phyloP scores from a whole-genome alignment of 2,113 vertebrate species.

The Gymnogyps californianus region DNA sequence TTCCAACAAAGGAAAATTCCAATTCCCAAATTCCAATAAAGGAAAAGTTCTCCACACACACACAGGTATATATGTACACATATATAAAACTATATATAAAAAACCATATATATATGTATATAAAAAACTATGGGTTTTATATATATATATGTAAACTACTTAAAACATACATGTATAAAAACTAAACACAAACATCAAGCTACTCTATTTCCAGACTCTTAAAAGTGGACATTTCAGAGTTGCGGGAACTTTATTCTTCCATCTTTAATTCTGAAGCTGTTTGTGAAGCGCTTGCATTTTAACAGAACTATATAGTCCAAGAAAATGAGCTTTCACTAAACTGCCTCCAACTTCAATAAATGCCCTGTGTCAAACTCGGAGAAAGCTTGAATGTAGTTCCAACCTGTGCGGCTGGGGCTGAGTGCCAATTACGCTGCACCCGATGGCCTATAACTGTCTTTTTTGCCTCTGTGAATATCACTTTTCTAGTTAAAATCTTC shows the following conservation, averaged over 20 bases:
- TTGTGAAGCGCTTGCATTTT: neutral
- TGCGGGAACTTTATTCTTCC: neutral
- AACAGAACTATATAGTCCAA: neutral
- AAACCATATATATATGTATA: neutral
- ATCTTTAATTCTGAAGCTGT: neutral
- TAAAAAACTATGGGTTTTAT: neutral
- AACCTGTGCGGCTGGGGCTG: neutral
- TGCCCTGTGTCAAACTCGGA: neutral
- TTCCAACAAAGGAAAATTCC: neutral
- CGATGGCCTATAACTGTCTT: constrained; percentile 23
- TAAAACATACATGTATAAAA: neutral
- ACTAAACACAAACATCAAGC: neutral
- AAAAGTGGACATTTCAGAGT: neutral
- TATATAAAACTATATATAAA: neutral
- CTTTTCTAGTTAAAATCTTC: constrained; percentile 45
- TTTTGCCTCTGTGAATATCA: constrained; percentile 55
- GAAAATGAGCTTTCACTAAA: constrained; percentile 46
- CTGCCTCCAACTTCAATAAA: constrained; percentile 26
- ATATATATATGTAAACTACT: neutral
- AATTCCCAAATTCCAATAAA: neutral
- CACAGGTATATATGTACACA: no score
- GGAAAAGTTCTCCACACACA: neutral
- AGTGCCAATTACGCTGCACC: constrained; percentile 22
- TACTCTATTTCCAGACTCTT: neutral
- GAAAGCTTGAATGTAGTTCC: neutral